Percentiles rank a stretch among this genome's conserved stretches.
These are phyloP conservation scores for Hydropsyche betteni DNA, from an alignment of 2,888 invertebrate genomes.

Conservation along the genomic window DNA sequence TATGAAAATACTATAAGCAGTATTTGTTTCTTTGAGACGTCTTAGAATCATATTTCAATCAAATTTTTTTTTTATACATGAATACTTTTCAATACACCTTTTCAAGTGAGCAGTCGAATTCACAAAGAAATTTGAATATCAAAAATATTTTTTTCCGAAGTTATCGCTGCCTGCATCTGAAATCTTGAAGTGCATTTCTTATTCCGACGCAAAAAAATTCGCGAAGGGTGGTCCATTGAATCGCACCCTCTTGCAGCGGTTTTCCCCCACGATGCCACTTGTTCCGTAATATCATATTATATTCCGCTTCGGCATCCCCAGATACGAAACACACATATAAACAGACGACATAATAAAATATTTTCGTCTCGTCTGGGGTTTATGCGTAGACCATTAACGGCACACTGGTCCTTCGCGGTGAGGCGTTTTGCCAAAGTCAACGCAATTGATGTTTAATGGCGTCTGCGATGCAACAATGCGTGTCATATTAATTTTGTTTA, in stretches of 20 bases:
- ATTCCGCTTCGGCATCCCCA: not conserved
- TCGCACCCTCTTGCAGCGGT: slow-evolving; percentile 10
- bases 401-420: slow-evolving; percentile 15
- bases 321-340: not conserved
- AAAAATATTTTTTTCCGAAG: too few species aligned
- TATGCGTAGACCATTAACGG: slow-evolving; percentile 18
- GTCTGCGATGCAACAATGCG: slow-evolving; percentile 37
- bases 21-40: too few species aligned
- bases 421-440: slow-evolving; percentile 36
- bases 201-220: not conserved
- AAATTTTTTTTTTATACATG: too few species aligned
- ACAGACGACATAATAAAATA: not conserved
- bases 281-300: not conserved
- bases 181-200: too few species aligned
- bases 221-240: not conserved
- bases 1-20: not conserved
- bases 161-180: too few species aligned
- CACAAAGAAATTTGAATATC: too few species aligned
- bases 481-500: slow-evolving; percentile 45
- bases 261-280: not conserved
- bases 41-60: not conserved
- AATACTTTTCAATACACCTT: too few species aligned
- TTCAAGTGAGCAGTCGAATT: too few species aligned
- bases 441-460: slow-evolving; percentile 38
- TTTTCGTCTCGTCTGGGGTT: slow-evolving; percentile 11